Base-by-base conservation (phyloP, 2,888 invertebrate genomes). In the Tiliacea citrago region DNA sequence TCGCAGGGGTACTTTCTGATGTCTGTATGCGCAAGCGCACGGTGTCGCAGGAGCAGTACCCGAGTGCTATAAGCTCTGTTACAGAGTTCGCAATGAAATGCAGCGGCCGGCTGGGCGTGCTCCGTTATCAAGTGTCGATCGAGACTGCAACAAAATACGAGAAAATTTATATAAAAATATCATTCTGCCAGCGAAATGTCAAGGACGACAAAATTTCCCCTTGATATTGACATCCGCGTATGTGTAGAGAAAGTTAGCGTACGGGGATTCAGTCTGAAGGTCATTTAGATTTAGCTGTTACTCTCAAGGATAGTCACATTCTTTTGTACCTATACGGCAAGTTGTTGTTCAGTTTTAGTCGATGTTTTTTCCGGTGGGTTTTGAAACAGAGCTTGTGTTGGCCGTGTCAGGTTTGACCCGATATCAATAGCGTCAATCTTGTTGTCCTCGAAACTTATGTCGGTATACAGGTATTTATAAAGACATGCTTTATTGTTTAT, bases 1-100 rank as follows among this genome's bases (percentile, higher is more conserved):
- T 99, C 99, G 96, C 99, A 99, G 83, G 98, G 98, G 94, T 99
- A 99, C 92, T 98, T 98, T 88, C 98, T 97, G 78, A 98, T 97
- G 92, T 98, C 98, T 45, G 98, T 98, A 94, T 98, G 98, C 58
- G 97, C 97, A 66, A 98, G 96, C 4, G 98, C 98, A 74, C 98
- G 98, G 94, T 99, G 99, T 68, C 98, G 97, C 79, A 98, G 97
- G 71, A 99, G 96, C 82, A 98, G 97, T 0, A 98, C 98, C 65
- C 98, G 97, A 97, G 98, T 98, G 86, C 98, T 97, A 95, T 98
- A 99, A 8, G 98, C 97, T 88, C 98, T 97, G 39, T 98, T 97
- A 94, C 99, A 99, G 81, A 97, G 97, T 88, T 98, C 98, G 93
- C 99, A 99, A 90, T 97, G 97, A 94, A 97, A 98, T 86, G 98